phyloP scores from a whole-genome alignment of 2,888 invertebrate species.

The Spodoptera littoralis region DNA sequence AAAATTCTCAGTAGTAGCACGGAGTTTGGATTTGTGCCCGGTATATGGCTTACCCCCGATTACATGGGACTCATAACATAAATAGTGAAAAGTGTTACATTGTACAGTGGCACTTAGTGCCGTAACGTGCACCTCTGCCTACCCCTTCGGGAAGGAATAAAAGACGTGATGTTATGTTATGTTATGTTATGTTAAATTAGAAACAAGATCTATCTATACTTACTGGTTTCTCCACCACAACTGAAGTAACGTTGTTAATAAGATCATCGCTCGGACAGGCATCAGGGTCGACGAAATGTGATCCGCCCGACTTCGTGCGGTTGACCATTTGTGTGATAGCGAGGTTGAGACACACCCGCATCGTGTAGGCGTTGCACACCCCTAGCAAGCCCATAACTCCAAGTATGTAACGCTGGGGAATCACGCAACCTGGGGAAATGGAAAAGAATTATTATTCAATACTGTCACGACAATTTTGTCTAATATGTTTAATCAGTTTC shows the following conservation, averaged over 20 bases:
- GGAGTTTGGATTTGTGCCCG: no score
- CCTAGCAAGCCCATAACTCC: conserved; percentile 92
- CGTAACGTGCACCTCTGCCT: no score
- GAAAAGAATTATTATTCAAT: background rate
- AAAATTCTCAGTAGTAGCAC: no score
- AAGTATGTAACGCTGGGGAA: conserved; percentile 91
- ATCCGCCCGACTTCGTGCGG: conserved; percentile 53
- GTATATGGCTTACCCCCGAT: no score
- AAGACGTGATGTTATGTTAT: no score
- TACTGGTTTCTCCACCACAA: conserved; percentile 67
- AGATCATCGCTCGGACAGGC: conserved; percentile 74
- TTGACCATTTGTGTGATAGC: conserved; percentile 92
- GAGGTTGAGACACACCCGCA: conserved; percentile 92
- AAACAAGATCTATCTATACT: conserved; percentile 48
- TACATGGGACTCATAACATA: no score
- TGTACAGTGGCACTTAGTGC: no score
- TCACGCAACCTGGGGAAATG: conserved; percentile 84
- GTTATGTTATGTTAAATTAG: no score
- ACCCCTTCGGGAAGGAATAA: no score
- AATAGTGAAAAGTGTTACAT: no score
- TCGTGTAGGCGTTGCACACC: conserved; percentile 92
- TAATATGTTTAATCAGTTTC: no score
- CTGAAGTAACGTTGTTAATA: conserved; percentile 60
- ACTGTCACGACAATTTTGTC: no score
- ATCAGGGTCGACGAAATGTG: conserved; percentile 64